These are phyloP conservation scores for Dicrurus megarhynchus DNA, from an alignment of 2,113 vertebrate genomes.

Conservation along the genomic window DNA sequence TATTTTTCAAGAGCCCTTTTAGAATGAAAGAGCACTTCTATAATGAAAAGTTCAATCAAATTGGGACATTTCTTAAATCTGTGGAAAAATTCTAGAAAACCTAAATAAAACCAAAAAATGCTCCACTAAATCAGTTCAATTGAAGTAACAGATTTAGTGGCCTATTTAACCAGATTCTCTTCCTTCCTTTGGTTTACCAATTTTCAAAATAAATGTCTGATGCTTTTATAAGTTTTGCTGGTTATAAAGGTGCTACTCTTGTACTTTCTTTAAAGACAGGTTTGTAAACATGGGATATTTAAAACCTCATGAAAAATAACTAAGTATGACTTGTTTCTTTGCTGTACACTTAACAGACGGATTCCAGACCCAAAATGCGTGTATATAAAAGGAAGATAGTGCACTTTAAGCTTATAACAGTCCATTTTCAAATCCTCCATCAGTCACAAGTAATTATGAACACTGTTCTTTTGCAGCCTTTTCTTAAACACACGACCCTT, in stretches of 20 bases:
- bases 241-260: constrained; percentile 29
- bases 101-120: neutral
- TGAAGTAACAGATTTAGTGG: neutral
- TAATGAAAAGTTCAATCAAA: neutral
- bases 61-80: neutral
- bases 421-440: constrained; percentile 14
- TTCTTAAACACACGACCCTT: neutral
- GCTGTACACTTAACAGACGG: constrained; percentile 29
- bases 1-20: neutral
- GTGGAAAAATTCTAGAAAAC: neutral
- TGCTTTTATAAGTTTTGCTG: constrained; percentile 34
- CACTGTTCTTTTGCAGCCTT: neutral
- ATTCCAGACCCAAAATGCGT: constrained; percentile 12
- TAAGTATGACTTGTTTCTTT: neutral
- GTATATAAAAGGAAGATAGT: constrained; percentile 50
- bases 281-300: constrained; percentile 5
- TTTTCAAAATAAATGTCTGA: neutral
- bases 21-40: neutral
- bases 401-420: constrained; percentile 19
- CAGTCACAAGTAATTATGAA: constrained; percentile 11
- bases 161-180: neutral
- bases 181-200: neutral
- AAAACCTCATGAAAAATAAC: constrained; percentile 50
- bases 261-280: neutral
- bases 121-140: neutral